Conservation (phyloP, 2,888 invertebrate species). For the Galerucella pusilla region DNA sequence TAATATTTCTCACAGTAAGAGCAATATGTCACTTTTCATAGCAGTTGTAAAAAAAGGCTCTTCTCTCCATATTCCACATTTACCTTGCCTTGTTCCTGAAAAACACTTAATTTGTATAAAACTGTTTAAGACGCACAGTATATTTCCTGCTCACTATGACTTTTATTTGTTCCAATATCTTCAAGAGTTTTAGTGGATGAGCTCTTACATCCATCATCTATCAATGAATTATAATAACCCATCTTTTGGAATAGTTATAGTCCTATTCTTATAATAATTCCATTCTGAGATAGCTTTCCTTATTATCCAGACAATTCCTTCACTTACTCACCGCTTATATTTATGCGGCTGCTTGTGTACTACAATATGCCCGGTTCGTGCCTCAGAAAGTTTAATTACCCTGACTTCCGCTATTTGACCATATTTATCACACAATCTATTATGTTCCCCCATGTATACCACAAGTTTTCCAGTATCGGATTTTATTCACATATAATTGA, state of each 20-base stretch:
- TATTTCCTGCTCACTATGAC: too few relatives aligned
- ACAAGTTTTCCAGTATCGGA: not conserved
- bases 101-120: too few relatives aligned
- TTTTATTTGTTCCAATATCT: too few relatives aligned
- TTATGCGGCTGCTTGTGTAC: conserved; percentile 6
- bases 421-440: conserved; percentile 24
- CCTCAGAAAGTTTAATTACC: conserved; percentile 27
- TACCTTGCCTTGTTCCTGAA: too few relatives aligned
- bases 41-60: too few relatives aligned
- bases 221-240: not conserved
- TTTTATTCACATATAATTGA: not conserved
- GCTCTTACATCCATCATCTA: too few relatives aligned
- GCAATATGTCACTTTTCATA: too few relatives aligned
- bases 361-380: conserved; percentile 31
- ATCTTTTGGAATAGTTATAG: not conserved
- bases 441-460: conserved; percentile 7
- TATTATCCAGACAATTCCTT: not conserved
- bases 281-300: not conserved
- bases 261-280: not conserved
- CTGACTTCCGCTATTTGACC: conserved; percentile 29
- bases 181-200: too few relatives aligned
- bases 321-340: not conserved
- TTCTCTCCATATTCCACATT: too few relatives aligned
- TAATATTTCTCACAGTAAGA: too few relatives aligned
- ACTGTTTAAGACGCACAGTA: too few relatives aligned